Conservation (phyloP, 2,113 vertebrate species). For the Chelonoidis abingdonii region DNA sequence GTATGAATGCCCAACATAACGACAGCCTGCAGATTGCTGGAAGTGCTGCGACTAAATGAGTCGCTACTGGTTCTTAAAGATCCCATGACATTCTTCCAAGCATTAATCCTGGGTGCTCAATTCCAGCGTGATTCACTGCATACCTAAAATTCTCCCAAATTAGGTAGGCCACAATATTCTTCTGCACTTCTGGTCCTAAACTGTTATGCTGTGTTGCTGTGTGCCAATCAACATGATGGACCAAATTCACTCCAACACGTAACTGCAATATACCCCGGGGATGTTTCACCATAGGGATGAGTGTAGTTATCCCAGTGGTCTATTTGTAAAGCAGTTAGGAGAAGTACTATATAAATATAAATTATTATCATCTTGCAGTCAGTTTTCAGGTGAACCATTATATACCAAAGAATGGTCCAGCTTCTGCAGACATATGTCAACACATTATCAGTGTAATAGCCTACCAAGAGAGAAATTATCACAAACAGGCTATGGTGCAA, state of each 20-base stretch:
- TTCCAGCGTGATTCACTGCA: neutral
- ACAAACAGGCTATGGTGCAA: neutral
- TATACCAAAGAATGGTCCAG: neutral
- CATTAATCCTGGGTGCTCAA: neutral
- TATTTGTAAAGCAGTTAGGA: neutral
- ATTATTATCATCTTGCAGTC: neutral
- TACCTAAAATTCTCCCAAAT: neutral
- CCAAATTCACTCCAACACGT: conserved; percentile 27
- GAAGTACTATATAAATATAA: neutral
- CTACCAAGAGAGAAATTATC: neutral
- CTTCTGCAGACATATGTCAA: neutral
- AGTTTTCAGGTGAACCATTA: neutral
- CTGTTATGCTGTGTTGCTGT: neutral
- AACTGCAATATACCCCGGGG: conserved; percentile 7
- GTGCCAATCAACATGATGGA: conserved; percentile 48
- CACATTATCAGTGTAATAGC: neutral
- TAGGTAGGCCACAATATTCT: neutral
- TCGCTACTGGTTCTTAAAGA: neutral
- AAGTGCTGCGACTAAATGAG: neutral
- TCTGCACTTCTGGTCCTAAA: conserved; percentile 24
- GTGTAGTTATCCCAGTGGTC: conserved; percentile 56
- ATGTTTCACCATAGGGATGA: conserved; percentile 48
- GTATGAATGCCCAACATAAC: neutral
- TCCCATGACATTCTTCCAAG: neutral
- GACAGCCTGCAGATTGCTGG: neutral